Evolutionary conservation across 2,888 invertebrate genomes (phyloP).

Genomic region (Plagodis pulveraria): DNA sequence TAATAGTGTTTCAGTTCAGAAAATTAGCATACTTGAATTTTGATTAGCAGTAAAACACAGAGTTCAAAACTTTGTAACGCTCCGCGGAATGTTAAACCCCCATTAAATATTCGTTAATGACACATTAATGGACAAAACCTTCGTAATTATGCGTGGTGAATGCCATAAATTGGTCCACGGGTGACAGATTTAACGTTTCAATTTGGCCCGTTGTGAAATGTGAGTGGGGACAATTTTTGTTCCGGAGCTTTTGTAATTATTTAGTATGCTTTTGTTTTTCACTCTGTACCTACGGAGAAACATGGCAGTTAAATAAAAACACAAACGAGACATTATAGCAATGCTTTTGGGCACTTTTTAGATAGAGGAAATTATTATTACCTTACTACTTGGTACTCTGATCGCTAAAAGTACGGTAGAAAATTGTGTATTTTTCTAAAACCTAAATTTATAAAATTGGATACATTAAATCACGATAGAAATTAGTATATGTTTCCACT

Average conservation of each 20-base stretch:
- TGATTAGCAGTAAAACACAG: slow-evolving; percentile 75
- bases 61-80: slow-evolving; percentile 49
- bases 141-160: slow-evolving; percentile 59
- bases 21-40: slow-evolving; percentile 80
- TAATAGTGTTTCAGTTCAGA: slow-evolving; percentile 62
- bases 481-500: no score
- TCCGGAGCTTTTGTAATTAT: slow-evolving; percentile 21
- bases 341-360: no score
- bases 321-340: not conserved
- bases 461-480: no score
- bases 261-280: slow-evolving; percentile 25
- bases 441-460: no score
- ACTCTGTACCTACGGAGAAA: not conserved
- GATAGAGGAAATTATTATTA: no score
- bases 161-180: slow-evolving; percentile 54
- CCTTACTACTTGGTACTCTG: no score
- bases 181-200: slow-evolving; percentile 44
- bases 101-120: slow-evolving; percentile 62
- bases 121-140: slow-evolving; percentile 72
- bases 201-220: slow-evolving; percentile 35
- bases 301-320: slow-evolving; percentile 1
- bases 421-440: no score
- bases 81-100: slow-evolving; percentile 49
- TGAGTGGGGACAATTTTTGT: slow-evolving; percentile 34
- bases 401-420: no score